phyloP scores from a whole-genome alignment of 2,113 vertebrate genomes.

The Leucoraja erinaceus region DNA sequence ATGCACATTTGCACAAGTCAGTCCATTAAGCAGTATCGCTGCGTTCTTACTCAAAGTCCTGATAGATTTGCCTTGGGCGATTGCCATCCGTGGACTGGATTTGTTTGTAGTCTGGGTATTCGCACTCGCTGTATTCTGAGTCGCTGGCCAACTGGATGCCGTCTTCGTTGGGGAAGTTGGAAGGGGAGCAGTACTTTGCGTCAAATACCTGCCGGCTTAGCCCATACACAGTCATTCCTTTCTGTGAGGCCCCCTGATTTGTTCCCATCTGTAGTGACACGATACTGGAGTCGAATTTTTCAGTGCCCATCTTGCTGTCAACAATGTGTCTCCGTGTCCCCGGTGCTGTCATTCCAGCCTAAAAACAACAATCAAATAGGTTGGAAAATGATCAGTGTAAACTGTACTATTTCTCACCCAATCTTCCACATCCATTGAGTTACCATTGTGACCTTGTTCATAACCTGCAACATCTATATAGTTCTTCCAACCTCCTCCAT shows the following conservation, averaged over 20 bases:
- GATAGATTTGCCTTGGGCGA: slow-evolving; percentile 59
- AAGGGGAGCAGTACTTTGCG: slow-evolving; percentile 74
- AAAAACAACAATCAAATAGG: background rate
- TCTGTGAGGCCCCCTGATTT: slow-evolving; percentile 85
- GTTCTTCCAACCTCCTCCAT: no score
- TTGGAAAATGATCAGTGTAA: background rate
- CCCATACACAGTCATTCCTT: slow-evolving; percentile 90
- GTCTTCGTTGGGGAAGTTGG: slow-evolving; percentile 47
- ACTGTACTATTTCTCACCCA: background rate
- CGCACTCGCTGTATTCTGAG: slow-evolving; percentile 18
- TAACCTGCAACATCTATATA: background rate
- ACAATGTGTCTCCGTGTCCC: slow-evolving; percentile 91
- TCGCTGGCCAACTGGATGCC: slow-evolving; percentile 39
- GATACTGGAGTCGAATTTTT: slow-evolving; percentile 73
- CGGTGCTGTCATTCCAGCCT: slow-evolving; percentile 89
- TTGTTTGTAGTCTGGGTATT: slow-evolving; percentile 50
- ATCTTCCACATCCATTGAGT: background rate
- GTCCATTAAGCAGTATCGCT: background rate
- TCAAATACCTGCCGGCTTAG: slow-evolving; percentile 86
- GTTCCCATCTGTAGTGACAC: slow-evolving; percentile 94
- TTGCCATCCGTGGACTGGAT: slow-evolving; percentile 72
- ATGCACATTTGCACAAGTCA: slow-evolving; percentile 11
- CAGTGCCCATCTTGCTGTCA: slow-evolving; percentile 80
- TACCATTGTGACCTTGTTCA: background rate
- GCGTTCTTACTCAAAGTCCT: slow-evolving; percentile 2